phyloP scores from a whole-genome alignment of 2,113 vertebrate genomes.

The Pungitius pungitius region DNA sequence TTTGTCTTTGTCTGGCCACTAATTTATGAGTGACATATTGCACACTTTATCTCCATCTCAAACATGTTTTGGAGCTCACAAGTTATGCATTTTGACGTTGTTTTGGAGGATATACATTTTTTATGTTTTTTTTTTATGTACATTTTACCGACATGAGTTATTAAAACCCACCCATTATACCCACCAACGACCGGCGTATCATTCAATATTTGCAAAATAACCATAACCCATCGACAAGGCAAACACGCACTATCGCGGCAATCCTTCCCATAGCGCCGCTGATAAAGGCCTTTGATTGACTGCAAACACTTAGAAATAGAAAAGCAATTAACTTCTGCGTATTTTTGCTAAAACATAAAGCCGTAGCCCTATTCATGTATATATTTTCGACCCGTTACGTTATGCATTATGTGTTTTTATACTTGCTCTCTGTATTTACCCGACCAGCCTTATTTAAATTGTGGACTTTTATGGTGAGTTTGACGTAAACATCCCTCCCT shows the following conservation, averaged over 20 bases:
- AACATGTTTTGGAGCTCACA: too few relatives aligned
- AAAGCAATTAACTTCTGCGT: not conserved
- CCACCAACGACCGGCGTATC: not conserved
- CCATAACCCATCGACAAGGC: conserved; percentile 34
- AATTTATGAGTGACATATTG: too few relatives aligned
- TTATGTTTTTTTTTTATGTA: too few relatives aligned
- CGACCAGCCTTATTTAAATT: not conserved
- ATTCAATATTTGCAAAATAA: conserved; percentile 36
- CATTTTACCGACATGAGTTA: too few relatives aligned
- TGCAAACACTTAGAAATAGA: conserved; percentile 24
- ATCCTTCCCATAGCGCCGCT: conserved; percentile 4
- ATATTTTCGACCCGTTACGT: not conserved
- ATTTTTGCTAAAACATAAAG: not conserved
- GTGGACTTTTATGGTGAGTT: conserved; percentile 49
- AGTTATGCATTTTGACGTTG: too few relatives aligned
- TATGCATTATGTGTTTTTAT: not conserved
- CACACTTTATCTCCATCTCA: too few relatives aligned
- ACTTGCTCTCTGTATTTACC: conserved; percentile 2
- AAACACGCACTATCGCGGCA: conserved; percentile 24
- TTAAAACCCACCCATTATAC: not conserved
- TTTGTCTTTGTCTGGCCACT: too few relatives aligned
- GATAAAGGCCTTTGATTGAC: conserved; percentile 12
- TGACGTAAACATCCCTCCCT: conserved; percentile 30
- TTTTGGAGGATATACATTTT: too few relatives aligned
- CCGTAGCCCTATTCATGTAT: not conserved